These are phyloP conservation scores for Elaphurus davidianus DNA, from an alignment of 2,113 vertebrate genomes.

Conservation along the genomic window DNA sequence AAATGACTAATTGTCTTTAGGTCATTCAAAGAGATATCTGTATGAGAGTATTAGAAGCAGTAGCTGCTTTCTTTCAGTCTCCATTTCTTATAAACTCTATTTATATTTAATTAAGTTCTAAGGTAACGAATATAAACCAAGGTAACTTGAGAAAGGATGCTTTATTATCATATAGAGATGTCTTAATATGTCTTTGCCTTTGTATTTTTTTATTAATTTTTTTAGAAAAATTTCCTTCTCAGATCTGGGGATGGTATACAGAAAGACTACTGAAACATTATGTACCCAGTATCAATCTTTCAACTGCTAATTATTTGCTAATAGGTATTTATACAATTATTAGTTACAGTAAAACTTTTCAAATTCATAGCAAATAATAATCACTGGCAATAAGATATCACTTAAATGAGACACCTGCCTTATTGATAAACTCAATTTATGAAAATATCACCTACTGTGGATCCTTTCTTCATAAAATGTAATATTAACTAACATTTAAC, in stretches of 20 bases:
- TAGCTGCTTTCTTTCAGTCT: neutral
- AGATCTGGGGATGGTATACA: neutral
- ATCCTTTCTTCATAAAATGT: constrained; percentile 3
- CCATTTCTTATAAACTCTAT: neutral
- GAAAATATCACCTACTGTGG: neutral
- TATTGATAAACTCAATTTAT: neutral
- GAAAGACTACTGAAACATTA: neutral
- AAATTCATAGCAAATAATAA: constrained; percentile 16
- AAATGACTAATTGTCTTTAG: neutral
- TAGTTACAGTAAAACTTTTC: neutral
- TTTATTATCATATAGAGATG: neutral
- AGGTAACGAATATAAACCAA: neutral
- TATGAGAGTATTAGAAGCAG: neutral
- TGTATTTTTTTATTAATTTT: neutral
- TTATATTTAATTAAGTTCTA: neutral
- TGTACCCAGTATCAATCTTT: neutral
- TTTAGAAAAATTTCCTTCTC: neutral
- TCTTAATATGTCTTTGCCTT: neutral
- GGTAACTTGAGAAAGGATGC: neutral
- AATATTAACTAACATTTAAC: neutral
- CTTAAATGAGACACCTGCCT: neutral
- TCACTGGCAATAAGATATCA: neutral
- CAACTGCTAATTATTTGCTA: neutral
- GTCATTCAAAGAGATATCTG: neutral
- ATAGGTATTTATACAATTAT: neutral